Conservation (phyloP, 2,797 vertebrate genomes). For the Danio albolineatus region DNA sequence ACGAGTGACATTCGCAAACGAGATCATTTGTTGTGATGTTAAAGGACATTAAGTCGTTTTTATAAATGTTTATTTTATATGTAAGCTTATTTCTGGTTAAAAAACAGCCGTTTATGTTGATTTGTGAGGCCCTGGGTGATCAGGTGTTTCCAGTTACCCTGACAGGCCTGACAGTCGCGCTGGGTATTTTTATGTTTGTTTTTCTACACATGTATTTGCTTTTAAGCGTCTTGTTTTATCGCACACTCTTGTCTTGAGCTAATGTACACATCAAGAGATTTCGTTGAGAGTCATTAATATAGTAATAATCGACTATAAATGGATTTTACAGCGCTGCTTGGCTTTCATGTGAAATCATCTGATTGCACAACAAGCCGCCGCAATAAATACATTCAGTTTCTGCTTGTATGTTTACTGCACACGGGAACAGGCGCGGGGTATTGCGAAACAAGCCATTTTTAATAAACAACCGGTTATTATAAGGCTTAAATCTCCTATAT, state of each 20-base stretch:
- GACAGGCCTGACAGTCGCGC: slow-evolving; percentile 39
- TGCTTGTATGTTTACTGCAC: slow-evolving; percentile 24
- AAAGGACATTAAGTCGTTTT: background rate
- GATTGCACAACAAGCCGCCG: slow-evolving; percentile 32
- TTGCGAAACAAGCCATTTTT: slow-evolving; percentile 1
- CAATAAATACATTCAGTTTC: slow-evolving; percentile 1
- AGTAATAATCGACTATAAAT: background rate
- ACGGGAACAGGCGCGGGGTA: background rate
- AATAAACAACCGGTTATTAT: background rate
- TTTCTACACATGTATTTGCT: background rate
- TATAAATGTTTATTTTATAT: background rate
- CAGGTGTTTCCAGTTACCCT: slow-evolving; percentile 28
- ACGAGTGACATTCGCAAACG: slow-evolving; percentile 16
- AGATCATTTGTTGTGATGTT: slow-evolving; percentile 1
- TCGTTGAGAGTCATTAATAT: background rate
- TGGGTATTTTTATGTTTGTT: background rate
- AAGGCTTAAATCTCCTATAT: background rate
- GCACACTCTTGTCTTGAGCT: background rate
- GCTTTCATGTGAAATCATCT: background rate
- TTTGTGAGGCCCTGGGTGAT: background rate
- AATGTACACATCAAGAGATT: background rate
- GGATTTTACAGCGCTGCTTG: background rate
- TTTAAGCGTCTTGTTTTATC: background rate
- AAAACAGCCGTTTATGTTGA: background rate
- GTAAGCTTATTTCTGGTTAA: background rate